phyloP scores from a whole-genome alignment of 2,888 invertebrate genomes.

The Mesoligia furuncula region DNA sequence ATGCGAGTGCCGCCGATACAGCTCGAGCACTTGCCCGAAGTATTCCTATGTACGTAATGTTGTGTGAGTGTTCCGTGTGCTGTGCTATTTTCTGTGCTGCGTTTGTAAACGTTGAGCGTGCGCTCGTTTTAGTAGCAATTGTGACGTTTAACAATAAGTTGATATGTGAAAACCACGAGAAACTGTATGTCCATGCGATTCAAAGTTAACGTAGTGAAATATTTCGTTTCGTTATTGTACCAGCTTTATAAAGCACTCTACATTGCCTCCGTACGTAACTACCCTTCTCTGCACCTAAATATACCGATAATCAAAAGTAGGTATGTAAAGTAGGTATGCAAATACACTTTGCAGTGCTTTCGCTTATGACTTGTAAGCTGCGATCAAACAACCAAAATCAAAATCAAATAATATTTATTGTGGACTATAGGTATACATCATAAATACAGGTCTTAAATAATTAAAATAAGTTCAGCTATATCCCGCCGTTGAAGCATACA shows the following conservation, averaged over 20 bases:
- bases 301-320: conserved; percentile 1
- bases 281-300: background rate
- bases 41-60: conserved; percentile 92
- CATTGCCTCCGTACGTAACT: background rate
- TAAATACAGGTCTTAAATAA: too few relatives aligned
- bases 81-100: conserved; percentile 60
- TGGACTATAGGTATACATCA: too few relatives aligned
- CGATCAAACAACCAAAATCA: conserved; percentile 1
- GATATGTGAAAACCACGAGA: conserved; percentile 1
- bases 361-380: background rate
- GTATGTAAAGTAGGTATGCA: background rate
- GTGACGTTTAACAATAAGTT: conserved; percentile 30
- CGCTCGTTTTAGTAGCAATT: conserved; percentile 21
- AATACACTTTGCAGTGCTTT: background rate
- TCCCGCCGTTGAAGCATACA: too few relatives aligned
- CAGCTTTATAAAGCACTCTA: background rate
- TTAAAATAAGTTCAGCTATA: too few relatives aligned
- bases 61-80: conserved; percentile 65
- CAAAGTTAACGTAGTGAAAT: background rate
- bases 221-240: background rate
- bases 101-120: conserved; percentile 34
- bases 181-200: background rate
- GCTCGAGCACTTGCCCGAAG: conserved; percentile 93
- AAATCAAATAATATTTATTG: too few relatives aligned
- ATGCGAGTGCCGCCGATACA: conserved; percentile 94